These are phyloP conservation scores for Tenthredo distinguenda DNA, from an alignment of 2,888 invertebrate genomes.

Conservation along the genomic window DNA sequence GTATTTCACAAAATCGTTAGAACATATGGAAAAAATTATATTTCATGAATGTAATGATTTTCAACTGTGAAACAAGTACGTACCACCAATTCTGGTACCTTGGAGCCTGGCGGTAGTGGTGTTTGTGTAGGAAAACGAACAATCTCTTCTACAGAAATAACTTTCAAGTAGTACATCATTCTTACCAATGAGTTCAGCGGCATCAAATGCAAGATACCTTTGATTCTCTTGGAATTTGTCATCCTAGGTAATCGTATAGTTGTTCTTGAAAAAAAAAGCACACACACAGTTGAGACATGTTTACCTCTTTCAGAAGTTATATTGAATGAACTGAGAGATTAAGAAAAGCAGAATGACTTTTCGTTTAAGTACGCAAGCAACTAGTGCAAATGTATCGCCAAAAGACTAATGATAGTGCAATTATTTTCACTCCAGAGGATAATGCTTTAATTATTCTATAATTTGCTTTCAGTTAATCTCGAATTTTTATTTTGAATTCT, in stretches of 20 bases:
- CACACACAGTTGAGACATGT: conserved; percentile 12
- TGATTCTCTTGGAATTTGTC: conserved; percentile 54
- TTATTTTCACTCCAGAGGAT: not conserved
- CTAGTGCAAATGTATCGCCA: not conserved
- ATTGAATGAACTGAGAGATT: not conserved
- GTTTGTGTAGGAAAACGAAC: not conserved
- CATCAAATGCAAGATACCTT: conserved; percentile 57
- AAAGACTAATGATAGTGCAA: not conserved
- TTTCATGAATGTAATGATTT: not conserved
- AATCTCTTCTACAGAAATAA: conserved; percentile 55
- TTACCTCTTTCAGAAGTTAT: not conserved
- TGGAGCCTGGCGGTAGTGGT: conserved; percentile 11
- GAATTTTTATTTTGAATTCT: not conserved
- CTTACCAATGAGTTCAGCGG: conserved; percentile 60
- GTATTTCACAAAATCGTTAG: not conserved
- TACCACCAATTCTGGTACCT: conserved; percentile 19
- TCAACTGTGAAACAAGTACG: not conserved
- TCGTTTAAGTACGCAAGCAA: not conserved
- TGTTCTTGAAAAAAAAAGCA: conserved; percentile 58
- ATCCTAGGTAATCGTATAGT: conserved; percentile 54
- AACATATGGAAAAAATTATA: not conserved
- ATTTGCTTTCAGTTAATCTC: not conserved
- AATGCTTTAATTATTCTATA: not conserved
- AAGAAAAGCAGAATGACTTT: not conserved
- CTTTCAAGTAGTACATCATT: conserved; percentile 60